phyloP scores from a whole-genome alignment of 2,113 vertebrate species.

The Pantherophis guttatus region DNA sequence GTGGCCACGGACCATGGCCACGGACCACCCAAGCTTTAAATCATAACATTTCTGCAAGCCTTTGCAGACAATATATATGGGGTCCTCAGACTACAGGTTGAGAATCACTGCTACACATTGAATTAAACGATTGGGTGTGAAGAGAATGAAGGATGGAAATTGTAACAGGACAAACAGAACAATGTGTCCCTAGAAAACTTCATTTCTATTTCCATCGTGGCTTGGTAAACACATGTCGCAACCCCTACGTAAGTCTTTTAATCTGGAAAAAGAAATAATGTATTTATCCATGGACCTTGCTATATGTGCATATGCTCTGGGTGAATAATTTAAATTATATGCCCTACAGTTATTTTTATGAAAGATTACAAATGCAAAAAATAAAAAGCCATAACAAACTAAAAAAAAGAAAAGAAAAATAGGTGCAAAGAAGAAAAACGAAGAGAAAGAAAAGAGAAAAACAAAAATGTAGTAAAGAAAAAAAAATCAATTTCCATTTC shows the following conservation, averaged over 20 bases:
- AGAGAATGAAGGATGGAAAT: too few relatives aligned
- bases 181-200: too few relatives aligned
- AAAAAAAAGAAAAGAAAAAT: background rate
- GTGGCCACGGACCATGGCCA: too few relatives aligned
- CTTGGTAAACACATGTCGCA: background rate
- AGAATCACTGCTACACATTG: too few relatives aligned
- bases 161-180: too few relatives aligned
- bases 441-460: background rate
- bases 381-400: background rate
- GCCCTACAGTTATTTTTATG: background rate
- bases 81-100: too few relatives aligned
- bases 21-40: too few relatives aligned
- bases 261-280: background rate
- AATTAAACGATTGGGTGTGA: too few relatives aligned
- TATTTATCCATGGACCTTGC: background rate
- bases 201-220: background rate
- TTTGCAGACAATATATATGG: too few relatives aligned
- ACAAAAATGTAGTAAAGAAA: background rate
- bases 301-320: background rate
- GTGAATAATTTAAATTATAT: background rate
- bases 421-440: background rate
- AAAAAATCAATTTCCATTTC: background rate
- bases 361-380: background rate
- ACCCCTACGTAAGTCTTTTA: background rate
- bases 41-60: too few relatives aligned